Evolutionary conservation across 2,113 vertebrate species (phyloP).

Genomic region (Manacus vitellinus): DNA sequence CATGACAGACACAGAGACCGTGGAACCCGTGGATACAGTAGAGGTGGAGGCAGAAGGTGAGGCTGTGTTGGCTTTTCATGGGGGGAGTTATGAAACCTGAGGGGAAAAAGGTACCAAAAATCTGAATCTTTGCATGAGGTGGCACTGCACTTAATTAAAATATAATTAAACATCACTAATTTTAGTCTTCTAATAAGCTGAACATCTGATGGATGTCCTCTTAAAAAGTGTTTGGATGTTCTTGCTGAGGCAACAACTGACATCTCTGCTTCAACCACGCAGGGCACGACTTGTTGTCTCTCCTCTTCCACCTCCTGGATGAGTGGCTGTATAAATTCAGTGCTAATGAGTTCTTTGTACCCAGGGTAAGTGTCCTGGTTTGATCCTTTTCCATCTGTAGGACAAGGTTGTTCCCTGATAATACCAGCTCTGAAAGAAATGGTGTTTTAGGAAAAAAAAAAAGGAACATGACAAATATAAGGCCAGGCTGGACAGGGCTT

Average conservation of each 20-base stretch:
- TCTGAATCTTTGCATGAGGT: neutral
- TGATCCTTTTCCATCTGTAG: neutral
- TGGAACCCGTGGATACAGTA: conserved; percentile 86
- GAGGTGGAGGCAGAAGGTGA: conserved; percentile 91
- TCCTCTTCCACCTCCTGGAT: conserved; percentile 93
- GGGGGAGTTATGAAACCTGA: neutral
- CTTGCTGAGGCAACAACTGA: neutral
- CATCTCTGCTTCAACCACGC: neutral
- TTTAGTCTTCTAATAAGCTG: neutral
- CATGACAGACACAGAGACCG: conserved; percentile 94
- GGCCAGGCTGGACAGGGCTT: neutral
- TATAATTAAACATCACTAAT: neutral
- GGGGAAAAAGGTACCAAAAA: neutral
- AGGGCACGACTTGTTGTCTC: conserved; percentile 93
- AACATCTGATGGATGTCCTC: neutral
- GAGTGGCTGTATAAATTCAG: conserved; percentile 98
- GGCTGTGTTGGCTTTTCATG: rapidly evolving
- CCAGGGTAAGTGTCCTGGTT: conserved; percentile 80
- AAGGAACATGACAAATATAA: neutral
- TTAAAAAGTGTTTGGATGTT: neutral
- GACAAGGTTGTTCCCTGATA: neutral
- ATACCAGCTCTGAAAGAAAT: neutral
- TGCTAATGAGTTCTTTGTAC: conserved; percentile 90
- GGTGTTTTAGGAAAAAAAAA: neutral
- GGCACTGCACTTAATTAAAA: neutral